Evolutionary conservation across 2,888 invertebrate species (phyloP), one percentile per base, ranked within the genome.

Genomic region (Melinopterus prodromus): DNA sequence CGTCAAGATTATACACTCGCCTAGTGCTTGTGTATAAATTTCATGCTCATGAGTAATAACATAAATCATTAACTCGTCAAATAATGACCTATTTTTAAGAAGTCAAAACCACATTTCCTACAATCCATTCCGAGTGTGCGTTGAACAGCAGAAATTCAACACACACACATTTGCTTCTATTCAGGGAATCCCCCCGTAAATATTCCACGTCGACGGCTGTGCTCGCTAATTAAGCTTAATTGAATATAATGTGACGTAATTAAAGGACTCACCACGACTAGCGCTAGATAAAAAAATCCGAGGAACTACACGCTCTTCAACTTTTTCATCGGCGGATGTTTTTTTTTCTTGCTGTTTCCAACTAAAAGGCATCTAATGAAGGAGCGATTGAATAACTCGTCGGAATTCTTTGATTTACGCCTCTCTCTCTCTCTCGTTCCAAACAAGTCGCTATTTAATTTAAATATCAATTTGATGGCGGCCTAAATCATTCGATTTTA

Each of bases 161-260:
- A 53, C 53, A 53, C 38, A 38, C 53, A 12, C 5, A 53, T 53
- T 9, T 53, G 9, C 53, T 53, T 53, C 53, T 53, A 53, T 53
- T 53, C 53, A 53, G 53, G 53, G 12, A 53, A 53, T 2, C 53
- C 53, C 53, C 5, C 53, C 0, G 5, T 53, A 53, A 53, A 53
- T 53, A 9, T 53, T 53, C 12, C 53, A 53, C 53, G 53, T 53
- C 53, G 53, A 53, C 53, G 53, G 12, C 53, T 2, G 5, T 53
- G 53, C 53, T 53, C 53, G 53, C 53, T 53, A 53, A 53, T 53
- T 53, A 53, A 53, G 53, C 53, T 53, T 53, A 53, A 53, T 53
- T 53, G 53, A 53, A 53, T 53, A 53, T 53, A 53, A 53, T 53
- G 53, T 53, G 53, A 53, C 53, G 53, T 53, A 53, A 53, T 53